These are phyloP conservation scores for Drosophila neocordata DNA, from an alignment of 1,140 invertebrate species.

Conservation along the genomic window DNA sequence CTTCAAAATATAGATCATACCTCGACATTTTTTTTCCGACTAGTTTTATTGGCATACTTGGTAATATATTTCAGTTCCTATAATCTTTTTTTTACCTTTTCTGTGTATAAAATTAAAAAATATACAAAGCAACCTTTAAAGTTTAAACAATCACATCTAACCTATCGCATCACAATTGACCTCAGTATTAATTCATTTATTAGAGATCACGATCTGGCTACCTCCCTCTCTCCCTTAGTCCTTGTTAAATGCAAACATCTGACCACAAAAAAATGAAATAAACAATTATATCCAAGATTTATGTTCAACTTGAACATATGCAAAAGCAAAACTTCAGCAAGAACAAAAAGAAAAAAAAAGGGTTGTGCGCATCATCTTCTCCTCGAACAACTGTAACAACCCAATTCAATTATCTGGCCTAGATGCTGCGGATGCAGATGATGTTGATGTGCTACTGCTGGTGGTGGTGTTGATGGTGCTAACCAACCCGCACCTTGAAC, in stretches of 20 bases:
- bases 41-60: too few species aligned
- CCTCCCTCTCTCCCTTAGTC: not conserved
- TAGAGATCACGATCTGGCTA: conserved; percentile 23
- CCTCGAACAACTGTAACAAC: conserved; percentile 43
- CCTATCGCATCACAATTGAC: conserved; percentile 4
- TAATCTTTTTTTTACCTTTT: too few species aligned
- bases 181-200: conserved; percentile 28
- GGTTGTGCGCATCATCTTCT: conserved; percentile 40
- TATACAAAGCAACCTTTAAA: too few species aligned
- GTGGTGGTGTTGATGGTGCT: conserved; percentile 1
- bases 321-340: conserved; percentile 52
- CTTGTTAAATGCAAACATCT: conserved; percentile 1
- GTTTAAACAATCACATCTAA: not conserved
- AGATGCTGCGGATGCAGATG: conserved; percentile 25
- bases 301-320: conserved; percentile 42
- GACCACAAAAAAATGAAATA: conserved; percentile 30
- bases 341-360: conserved; percentile 42
- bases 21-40: too few species aligned
- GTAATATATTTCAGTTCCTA: too few species aligned
- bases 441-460: conserved; percentile 22
- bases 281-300: conserved; percentile 16
- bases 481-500: conserved; percentile 67
- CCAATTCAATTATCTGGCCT: conserved; percentile 67
- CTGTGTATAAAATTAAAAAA: too few species aligned
- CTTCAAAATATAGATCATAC: too few species aligned